Percentiles rank a stretch among this genome's conserved stretches.
phyloP scores from a whole-genome alignment of 2,113 vertebrate genomes.

The Centropus bengalensis region DNA sequence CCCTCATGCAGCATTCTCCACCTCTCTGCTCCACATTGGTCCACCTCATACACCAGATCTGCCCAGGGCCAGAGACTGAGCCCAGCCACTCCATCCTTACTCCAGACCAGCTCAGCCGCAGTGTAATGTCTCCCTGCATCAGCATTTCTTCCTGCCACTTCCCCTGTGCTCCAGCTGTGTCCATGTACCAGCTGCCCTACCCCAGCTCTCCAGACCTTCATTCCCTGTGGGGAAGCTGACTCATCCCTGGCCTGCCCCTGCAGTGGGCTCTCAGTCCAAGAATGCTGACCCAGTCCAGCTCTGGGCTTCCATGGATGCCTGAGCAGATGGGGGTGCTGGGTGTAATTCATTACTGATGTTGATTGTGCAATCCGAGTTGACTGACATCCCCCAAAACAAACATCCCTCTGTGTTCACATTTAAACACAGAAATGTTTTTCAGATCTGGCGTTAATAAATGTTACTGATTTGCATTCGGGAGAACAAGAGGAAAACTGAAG shows the following conservation, averaged over 20 bases:
- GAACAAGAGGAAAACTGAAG: background rate
- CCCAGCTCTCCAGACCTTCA: background rate
- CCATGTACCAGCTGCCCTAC: fast-evolving
- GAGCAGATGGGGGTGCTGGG: background rate
- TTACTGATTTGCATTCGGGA: background rate
- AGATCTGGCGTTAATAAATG: background rate
- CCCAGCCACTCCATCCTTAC: background rate
- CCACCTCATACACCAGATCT: background rate
- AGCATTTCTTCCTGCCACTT: background rate
- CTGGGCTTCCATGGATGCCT: background rate
- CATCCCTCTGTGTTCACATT: background rate
- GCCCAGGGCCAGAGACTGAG: background rate
- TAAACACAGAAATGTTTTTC: background rate
- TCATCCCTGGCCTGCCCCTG: background rate
- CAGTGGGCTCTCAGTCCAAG: fast-evolving
- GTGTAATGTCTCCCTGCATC: fast-evolving
- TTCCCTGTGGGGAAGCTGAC: background rate
- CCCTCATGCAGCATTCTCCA: background rate
- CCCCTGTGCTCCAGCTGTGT: background rate
- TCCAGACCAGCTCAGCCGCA: background rate
- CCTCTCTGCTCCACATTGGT: background rate
- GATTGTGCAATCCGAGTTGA: background rate
- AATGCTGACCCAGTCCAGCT: background rate
- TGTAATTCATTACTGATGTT: background rate
- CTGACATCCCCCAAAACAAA: background rate